Percentiles rank a stretch among this genome's conserved stretches.
These are phyloP conservation scores for Phenganax marumi DNA, from an alignment of 92 coral and sea anemone genomes.

Conservation along the genomic window DNA sequence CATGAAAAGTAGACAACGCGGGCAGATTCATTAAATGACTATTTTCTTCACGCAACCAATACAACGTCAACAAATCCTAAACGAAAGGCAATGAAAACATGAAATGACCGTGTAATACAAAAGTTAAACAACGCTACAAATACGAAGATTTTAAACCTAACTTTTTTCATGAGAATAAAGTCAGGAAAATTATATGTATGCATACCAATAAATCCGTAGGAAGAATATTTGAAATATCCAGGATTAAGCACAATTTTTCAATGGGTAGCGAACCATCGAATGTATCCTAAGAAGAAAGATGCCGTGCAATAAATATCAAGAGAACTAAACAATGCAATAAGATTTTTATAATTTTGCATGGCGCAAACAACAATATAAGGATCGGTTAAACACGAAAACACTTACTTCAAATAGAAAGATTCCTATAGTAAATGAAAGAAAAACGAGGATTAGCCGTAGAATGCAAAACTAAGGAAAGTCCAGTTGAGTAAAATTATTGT, in stretches of 20 bases:
- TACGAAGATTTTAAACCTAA: no score
- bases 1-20: constrained; percentile 60
- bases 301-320: not conserved
- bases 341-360: no score
- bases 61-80: constrained; percentile 71
- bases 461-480: no score
- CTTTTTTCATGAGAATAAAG: no score
- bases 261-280: constrained; percentile 58
- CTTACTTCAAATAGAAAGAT: constrained; percentile 74
- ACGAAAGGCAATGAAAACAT: not conserved
- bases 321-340: not conserved
- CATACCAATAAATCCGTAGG: constrained; percentile 82
- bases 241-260: constrained; percentile 69
- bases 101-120: no score
- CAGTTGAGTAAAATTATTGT: no score
- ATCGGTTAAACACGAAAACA: not conserved
- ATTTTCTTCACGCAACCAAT: constrained; percentile 66
- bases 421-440: constrained; percentile 51
- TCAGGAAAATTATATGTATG: no score
- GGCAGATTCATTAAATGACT: constrained; percentile 35
- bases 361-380: no score
- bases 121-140: no score
- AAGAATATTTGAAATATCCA: constrained; percentile 74
- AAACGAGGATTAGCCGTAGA: not conserved
- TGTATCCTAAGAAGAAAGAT: constrained; percentile 55